phyloP scores from a whole-genome alignment of 2,113 vertebrate species.

The Ranitomeya imitator region DNA sequence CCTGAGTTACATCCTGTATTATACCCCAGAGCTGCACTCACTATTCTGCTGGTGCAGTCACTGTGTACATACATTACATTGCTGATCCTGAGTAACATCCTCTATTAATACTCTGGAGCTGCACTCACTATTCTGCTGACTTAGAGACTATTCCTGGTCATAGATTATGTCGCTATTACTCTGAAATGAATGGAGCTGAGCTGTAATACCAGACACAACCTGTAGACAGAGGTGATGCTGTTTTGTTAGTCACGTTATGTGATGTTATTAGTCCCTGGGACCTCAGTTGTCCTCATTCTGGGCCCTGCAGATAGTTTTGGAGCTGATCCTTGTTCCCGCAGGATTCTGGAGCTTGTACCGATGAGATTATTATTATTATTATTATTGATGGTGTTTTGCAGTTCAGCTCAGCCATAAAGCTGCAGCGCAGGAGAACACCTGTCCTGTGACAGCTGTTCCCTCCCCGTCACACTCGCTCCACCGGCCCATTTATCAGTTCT shows the following conservation, averaged over 20 bases:
- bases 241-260: background rate
- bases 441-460: conserved; percentile 41
- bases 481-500: conserved; percentile 24
- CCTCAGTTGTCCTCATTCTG: background rate
- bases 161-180: no score
- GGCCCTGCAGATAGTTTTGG: background rate
- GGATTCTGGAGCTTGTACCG: background rate
- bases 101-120: no score
- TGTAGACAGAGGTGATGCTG: no score
- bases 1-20: no score
- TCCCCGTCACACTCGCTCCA: background rate
- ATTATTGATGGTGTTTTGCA: conserved; percentile 39
- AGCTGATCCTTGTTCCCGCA: background rate
- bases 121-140: no score
- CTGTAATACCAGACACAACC: no score
- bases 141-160: no score
- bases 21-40: no score
- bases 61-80: no score
- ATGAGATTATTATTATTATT: background rate
- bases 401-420: conserved; percentile 51
- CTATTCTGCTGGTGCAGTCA: no score
- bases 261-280: background rate
- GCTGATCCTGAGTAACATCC: no score
- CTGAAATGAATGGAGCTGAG: no score
- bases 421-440: conserved; percentile 44